These are phyloP conservation scores for Ptychodera flava DNA, from an alignment of 35 echinoderm and acorn worm species.

Conservation along the genomic window DNA sequence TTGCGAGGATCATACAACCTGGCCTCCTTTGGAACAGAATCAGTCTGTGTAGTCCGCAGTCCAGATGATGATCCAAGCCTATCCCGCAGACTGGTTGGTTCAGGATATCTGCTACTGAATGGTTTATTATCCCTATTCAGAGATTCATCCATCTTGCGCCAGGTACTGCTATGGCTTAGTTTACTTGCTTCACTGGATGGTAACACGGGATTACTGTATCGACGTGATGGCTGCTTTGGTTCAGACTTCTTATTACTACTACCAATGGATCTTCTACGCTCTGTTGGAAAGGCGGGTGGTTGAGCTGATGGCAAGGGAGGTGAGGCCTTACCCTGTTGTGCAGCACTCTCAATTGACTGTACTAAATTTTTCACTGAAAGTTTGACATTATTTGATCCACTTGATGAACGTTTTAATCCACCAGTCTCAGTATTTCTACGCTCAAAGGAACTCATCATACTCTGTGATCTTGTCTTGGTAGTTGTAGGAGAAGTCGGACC, in stretches of 20 bases:
- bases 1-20: background rate
- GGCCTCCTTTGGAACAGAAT: background rate
- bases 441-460: background rate
- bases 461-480: background rate
- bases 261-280: background rate
- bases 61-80: background rate
- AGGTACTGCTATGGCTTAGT: background rate
- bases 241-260: background rate
- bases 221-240: background rate
- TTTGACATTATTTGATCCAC: conserved; percentile 21
- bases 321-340: conserved; percentile 25
- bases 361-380: conserved; percentile 80
- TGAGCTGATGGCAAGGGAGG: background rate
- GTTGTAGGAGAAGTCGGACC: background rate
- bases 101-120: background rate
- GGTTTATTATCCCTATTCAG: background rate
- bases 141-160: background rate
- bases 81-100: background rate
- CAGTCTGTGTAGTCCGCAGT: background rate
- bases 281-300: background rate
- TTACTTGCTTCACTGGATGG: background rate
- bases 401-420: conserved; percentile 4
- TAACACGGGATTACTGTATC: background rate
- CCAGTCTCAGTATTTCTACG: background rate
- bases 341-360: conserved; percentile 69